A percentile compares a stretch with the other conserved stretches of the same genome.
These are phyloP conservation scores for Chlorospingus flavigularis DNA, from an alignment of 2,797 vertebrate species.

Conservation along the genomic window DNA sequence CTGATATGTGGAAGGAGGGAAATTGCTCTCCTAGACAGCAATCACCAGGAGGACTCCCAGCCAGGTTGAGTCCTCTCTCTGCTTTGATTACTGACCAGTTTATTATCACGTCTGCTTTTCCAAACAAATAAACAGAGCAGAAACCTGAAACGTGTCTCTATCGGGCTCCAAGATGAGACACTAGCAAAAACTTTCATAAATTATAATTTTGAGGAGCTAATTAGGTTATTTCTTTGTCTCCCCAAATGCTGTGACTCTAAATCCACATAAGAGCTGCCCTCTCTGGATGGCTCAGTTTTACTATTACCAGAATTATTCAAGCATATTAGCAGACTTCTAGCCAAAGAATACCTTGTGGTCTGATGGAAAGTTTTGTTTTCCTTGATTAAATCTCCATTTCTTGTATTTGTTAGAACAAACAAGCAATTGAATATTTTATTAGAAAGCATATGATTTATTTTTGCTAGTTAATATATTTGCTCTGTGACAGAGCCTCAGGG, in stretches of 20 bases:
- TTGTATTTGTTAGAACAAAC: background rate
- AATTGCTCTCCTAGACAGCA: background rate
- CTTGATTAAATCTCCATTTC: conserved; percentile 44
- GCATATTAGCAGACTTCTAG: conserved; percentile 24
- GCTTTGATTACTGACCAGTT: background rate
- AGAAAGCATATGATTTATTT: background rate
- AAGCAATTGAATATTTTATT: conserved; percentile 36
- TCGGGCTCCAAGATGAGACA: background rate
- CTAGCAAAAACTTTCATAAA: background rate
- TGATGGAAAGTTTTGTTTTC: conserved; percentile 29
- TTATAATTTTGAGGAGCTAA: background rate
- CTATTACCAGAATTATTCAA: conserved; percentile 22
- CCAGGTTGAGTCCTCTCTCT: background rate
- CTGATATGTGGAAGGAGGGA: background rate
- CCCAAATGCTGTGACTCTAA: background rate
- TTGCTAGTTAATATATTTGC: conserved; percentile 18
- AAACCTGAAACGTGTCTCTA: background rate
- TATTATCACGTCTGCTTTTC: background rate
- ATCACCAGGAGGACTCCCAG: background rate
- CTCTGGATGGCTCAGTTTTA: background rate
- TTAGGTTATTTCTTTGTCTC: conserved; percentile 4
- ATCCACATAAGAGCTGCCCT: background rate
- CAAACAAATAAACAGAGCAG: background rate
- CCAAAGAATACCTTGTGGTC: conserved; percentile 38
- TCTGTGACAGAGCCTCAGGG: background rate